Evolutionary conservation across 2,888 invertebrate genomes (phyloP), one percentile per base, ranked within the genome.

Genomic region (Cryptocephalus primarius): DNA sequence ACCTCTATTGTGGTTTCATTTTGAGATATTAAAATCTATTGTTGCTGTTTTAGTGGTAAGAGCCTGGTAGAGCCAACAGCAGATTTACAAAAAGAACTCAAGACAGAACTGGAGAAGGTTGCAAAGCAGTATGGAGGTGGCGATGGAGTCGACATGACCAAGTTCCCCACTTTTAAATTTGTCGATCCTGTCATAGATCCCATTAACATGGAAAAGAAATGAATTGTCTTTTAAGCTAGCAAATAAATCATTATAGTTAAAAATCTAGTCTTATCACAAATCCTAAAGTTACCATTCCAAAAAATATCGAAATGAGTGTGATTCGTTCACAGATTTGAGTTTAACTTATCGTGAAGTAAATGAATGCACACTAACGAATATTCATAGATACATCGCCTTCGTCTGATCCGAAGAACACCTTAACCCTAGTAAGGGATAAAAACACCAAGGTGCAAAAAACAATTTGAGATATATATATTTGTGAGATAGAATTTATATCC

Each of bases 111-210:
- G 57, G 88, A 87, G 8, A 87, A 88, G 69, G 75, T 92, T 33
- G 80, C 86, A 44, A 83, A 79, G 60, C 83, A 83, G 56, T 93
- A 73, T 62, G 83, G 84, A 40, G 88, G 87, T 57, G 84, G 80
- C 44, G 65, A 76, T 9, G 88, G 86, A 39, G 78, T 78, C 4
- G 90, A 94, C 65, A 88, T 94, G 87, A 85, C 87, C 12, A 76
- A 89, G 68, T 94, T 96, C 70, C 95, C 95, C 9, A 66, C 79
- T 10, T 85, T 94, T 66, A 84, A 83, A 63, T 95, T 93, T 61
- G 74, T 77, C 22, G 88, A 85, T 51, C 82, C 83, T 42, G 76
- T 77, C 58, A 67, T 85, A 53, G 85, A 84, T 68, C 77, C 83
- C 55, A 82, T 85, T 55, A 74, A 77, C 57, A 72, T 65, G 58